Evolutionary conservation across 2,888 invertebrate genomes (phyloP).

Genomic region (Dexiosoma caninum): DNA sequence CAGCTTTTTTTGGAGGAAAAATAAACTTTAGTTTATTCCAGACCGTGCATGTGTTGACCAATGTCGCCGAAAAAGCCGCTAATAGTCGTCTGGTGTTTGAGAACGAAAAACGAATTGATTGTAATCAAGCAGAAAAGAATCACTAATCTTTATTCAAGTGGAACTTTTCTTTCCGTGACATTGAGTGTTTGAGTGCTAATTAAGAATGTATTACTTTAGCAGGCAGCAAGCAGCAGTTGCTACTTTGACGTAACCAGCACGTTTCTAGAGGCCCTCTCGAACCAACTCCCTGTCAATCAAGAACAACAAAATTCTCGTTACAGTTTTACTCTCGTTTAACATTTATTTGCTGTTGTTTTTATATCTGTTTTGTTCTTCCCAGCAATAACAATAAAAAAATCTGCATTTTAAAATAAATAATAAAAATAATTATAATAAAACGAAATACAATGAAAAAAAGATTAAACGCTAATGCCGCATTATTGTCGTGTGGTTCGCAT

Average conservation of each 20-base stretch:
- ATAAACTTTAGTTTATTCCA: constrained; percentile 65
- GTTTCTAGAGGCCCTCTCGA: constrained; percentile 33
- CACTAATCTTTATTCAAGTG: not conserved
- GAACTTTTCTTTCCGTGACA: not conserved
- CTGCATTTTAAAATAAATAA: constrained; percentile 5
- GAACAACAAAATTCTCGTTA: not conserved
- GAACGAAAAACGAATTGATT: constrained; percentile 5
- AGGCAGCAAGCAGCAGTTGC: constrained; percentile 15
- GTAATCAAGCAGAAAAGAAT: constrained; percentile 5
- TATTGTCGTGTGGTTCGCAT: constrained; percentile 53
- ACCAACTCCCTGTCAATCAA: not conserved
- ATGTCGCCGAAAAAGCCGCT: constrained; percentile 52
- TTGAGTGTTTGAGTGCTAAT: not conserved
- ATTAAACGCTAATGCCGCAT: constrained; percentile 58
- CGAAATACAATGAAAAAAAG: constrained; percentile 21
- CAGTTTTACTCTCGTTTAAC: constrained; percentile 4
- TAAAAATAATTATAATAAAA: no score
- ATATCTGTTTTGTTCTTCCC: no score
- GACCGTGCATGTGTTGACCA: constrained; percentile 63
- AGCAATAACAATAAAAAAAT: constrained; percentile 5
- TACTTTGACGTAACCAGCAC: constrained; percentile 32
- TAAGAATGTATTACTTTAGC: not conserved
- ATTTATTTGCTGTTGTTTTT: not conserved
- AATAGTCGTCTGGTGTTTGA: constrained; percentile 7
- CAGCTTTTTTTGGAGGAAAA: constrained; percentile 48